Evolutionary conservation across 92 coral and sea anemone genomes (phyloP).

Genomic region (Anthopleura xanthogrammica): DNA sequence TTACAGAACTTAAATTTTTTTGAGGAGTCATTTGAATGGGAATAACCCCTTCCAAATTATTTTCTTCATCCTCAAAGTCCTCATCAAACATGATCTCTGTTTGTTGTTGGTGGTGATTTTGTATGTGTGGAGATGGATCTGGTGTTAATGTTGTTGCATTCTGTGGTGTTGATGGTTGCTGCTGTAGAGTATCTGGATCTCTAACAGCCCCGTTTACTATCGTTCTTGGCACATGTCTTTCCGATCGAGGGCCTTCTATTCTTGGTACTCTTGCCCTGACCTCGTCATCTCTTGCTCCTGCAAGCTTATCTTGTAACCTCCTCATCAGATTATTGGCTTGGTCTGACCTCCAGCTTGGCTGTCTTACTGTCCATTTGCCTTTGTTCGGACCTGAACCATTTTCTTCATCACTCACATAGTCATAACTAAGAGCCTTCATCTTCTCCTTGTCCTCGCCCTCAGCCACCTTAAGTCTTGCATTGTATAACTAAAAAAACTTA

Average conservation of each 20-base stretch:
- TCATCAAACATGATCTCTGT: too few species aligned
- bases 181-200: background rate
- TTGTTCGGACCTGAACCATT: conserved; percentile 31
- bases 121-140: too few species aligned
- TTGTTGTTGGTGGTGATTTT: too few species aligned
- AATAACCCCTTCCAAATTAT: too few species aligned
- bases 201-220: conserved; percentile 26
- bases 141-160: background rate
- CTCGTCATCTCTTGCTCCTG: background rate
- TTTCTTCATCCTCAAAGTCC: too few species aligned
- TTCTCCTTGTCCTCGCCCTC: conserved; percentile 22
- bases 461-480: conserved; percentile 29
- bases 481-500: conserved; percentile 22
- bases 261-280: conserved; percentile 40
- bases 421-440: conserved; percentile 4
- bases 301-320: background rate
- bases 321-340: conserved; percentile 12
- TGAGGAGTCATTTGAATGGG: too few species aligned
- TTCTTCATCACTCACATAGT: conserved; percentile 46
- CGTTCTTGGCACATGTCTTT: conserved; percentile 7
- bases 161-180: too few species aligned
- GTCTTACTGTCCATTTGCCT: conserved; percentile 40
- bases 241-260: conserved; percentile 14
- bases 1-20: too few species aligned
- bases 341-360: conserved; percentile 29